phyloP scores from a whole-genome alignment of 2,888 invertebrate species.

The Meliscaeva auricollis region DNA sequence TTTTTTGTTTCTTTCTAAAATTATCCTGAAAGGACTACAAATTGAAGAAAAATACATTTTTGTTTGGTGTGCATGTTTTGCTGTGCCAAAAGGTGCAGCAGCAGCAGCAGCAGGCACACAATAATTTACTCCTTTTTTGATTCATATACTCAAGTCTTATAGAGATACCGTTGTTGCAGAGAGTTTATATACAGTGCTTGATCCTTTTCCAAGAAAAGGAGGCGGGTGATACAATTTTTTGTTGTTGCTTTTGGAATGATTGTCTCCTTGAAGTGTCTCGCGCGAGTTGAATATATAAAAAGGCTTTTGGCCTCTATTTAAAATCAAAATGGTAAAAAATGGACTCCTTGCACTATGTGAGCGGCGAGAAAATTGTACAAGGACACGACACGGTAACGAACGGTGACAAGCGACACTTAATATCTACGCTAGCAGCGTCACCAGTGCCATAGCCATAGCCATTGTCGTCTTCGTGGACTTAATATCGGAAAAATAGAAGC shows the following conservation, averaged over 20 bases:
- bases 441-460: background rate
- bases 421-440: conserved; percentile 45
- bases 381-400: conserved; percentile 54
- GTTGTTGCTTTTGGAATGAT: conserved; percentile 30
- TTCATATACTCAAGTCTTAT: conserved; percentile 47
- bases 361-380: conserved; percentile 43
- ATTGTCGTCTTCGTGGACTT: conserved; percentile 8
- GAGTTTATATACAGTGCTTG: background rate
- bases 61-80: conserved; percentile 67
- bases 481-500: conserved; percentile 4
- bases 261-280: conserved; percentile 34
- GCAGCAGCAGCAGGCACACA: conserved; percentile 44
- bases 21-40: conserved; percentile 42
- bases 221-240: conserved; percentile 21
- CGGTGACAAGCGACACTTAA: conserved; percentile 68
- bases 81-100: conserved; percentile 68
- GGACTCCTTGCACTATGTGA: background rate
- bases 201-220: conserved; percentile 23
- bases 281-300: conserved; percentile 66
- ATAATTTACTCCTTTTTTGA: conserved; percentile 69
- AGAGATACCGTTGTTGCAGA: too few species aligned
- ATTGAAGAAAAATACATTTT: conserved; percentile 67
- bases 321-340: conserved; percentile 20
- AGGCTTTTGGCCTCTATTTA: conserved; percentile 45
- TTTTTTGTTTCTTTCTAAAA: conserved; percentile 14